Base-by-base conservation (phyloP, 1,140 invertebrate species). In the Procambarus virginalis region DNA sequence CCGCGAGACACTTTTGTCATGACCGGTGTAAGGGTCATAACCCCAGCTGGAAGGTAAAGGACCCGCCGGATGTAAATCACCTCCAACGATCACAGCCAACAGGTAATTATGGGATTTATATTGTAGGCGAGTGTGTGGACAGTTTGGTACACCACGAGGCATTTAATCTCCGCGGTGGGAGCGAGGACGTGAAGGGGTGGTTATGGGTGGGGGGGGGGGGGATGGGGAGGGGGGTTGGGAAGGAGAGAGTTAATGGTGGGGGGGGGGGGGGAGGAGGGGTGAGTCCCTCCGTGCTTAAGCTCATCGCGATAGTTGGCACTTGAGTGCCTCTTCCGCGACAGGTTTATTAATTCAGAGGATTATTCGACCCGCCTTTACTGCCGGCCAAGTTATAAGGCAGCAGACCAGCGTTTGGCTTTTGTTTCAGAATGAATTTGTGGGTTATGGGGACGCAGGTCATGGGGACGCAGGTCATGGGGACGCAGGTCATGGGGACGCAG, bases 331-430 rank as follows among this genome's bases (percentile, higher is more conserved):
- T n/a, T 70, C 68, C n/a, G 17, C n/a, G 68, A 70, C 68, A 70
- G 68, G 68, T 70, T 22, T 70, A 70, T 70, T 70, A 70, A 70
- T 70, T 70, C 68, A 22, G 22, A 70, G 22, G 68, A 70, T 70
- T 22, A n/a, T 20, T 34, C 14, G 68, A 2, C 4, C n/a, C 12
- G n/a, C 2, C 68, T 70, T 70, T 70, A 70, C n/a, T 22, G 68
- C 68, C 22, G 20, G 20, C 22, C 4, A 34, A 22, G 20, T 70
- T 70, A 70, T 34, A n/a, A 70, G 22, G 68, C n/a, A 0, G 68
- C 68, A 2, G 51, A 5, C 60, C n/a, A 34, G 68, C 17, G 68
- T 4, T 70, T 34, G 2, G n/a, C n/a, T 70, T 70, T 70, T 4
- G 22, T 34, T 70, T 70, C 68, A 34, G n/a, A n/a, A 70, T 70